Evolutionary conservation across 2,888 invertebrate genomes (phyloP), one percentile per base, ranked within the genome.

Genomic region (Melanchra persicariae): DNA sequence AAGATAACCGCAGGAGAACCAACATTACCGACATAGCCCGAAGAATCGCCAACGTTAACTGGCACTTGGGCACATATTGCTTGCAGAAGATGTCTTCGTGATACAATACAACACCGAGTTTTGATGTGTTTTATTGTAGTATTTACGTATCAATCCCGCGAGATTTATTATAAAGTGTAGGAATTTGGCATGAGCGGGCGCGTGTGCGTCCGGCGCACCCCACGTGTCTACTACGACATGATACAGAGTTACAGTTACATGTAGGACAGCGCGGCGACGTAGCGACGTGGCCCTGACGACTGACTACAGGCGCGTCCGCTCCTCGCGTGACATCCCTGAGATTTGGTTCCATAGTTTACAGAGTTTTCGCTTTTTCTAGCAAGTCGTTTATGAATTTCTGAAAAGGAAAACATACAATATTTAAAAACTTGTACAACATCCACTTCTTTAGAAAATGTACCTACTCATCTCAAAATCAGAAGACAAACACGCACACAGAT

Each of bases 361-460:
- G 97, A 92, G 98, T 98, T 96, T 98, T 98, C 92, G 98, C 98
- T 94, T 98, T 98, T 93, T 98, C 98, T 94, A 98, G 96, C 91
- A 98, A 96, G 95, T 98, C 98, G 92, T 98, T 98, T 93, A 98
- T 98, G 95, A 98, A 98, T 97, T 98, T 98, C 98, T 98, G 97
- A 74, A 97, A 97, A 88, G 87, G 88, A 89, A 74, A 79, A 79
- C 17, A 57, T 24, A n/a, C n/a, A 19, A 17, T n/a, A 10, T 54
- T 76, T 62, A 63, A 45, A 40, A 51, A n/a, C 7, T 19, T 12
- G 17, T 15, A 26, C 15, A 30, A 22, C 15, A 40, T 9, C n/a
- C n/a, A 26, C 24, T 57, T 68, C 17, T 40, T 30, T n/a, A 49
- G n/a, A 15, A 34, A 17, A 24, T 43, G 9, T 34, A 34, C 2